These are phyloP conservation scores for Carduelis carduelis DNA, from an alignment of 2,797 vertebrate species.

Conservation along the genomic window DNA sequence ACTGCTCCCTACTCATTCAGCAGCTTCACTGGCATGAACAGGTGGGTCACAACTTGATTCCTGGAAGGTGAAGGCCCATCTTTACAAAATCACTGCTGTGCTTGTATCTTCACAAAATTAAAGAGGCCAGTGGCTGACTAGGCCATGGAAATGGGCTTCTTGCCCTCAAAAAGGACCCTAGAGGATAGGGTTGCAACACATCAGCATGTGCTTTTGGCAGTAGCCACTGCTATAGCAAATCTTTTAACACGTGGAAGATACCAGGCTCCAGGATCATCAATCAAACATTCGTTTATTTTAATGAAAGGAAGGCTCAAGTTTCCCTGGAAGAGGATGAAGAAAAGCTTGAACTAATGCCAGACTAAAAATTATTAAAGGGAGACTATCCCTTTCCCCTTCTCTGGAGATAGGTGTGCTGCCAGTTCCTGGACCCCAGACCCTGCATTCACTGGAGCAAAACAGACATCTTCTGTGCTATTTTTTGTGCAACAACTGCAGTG, in stretches of 20 bases:
- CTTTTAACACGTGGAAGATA: constrained; percentile 20
- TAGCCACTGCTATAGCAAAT: neutral
- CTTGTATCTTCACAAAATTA: neutral
- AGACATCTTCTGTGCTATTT: neutral
- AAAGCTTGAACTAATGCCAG: constrained; percentile 8
- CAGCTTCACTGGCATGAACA: neutral
- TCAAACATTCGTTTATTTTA: constrained; percentile 25
- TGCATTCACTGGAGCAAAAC: neutral
- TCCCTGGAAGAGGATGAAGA: constrained; percentile 6
- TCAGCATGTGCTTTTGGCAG: constrained; percentile 26
- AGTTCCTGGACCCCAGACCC: neutral
- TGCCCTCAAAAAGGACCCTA: neutral
- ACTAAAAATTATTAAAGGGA: neutral
- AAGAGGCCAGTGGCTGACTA: neutral
- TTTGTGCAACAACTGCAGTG: neutral
- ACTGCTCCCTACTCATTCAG: neutral
- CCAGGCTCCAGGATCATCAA: neutral
- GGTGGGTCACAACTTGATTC: neutral
- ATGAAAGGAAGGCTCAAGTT: constrained; percentile 10
- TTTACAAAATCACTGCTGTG: neutral
- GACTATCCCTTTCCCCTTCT: neutral
- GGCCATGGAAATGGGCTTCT: neutral
- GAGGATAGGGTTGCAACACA: neutral
- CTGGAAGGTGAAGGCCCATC: neutral
- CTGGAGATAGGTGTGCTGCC: neutral